A percentile compares a stretch with the other conserved stretches of the same genome.
phyloP scores from a whole-genome alignment of 2,888 invertebrate species.

The Mesopsocus fuscifrons region DNA sequence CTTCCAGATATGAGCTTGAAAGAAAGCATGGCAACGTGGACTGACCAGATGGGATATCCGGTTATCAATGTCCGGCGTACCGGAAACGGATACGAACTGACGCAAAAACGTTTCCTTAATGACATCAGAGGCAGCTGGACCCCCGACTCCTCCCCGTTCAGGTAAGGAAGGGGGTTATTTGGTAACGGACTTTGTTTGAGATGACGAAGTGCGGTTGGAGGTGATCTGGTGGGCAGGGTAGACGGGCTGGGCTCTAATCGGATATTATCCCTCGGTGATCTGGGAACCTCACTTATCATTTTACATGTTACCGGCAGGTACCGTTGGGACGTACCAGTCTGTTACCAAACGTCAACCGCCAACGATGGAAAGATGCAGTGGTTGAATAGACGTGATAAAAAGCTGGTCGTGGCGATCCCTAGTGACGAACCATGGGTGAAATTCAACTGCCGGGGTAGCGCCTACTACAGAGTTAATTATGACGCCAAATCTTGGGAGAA shows the following conservation, averaged over 20 bases:
- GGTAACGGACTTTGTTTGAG: no score
- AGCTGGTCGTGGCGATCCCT: constrained; percentile 21
- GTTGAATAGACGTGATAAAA: constrained; percentile 19
- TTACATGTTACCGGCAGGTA: no score
- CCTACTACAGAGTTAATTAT: constrained; percentile 81
- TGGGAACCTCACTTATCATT: no score
- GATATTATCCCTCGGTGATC: no score
- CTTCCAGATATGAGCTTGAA: no score
- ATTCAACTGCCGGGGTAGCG: constrained; percentile 66
- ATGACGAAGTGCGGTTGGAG: no score
- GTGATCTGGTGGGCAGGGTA: no score
- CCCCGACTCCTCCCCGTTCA: constrained; percentile 25
- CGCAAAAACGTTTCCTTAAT: constrained; percentile 55
- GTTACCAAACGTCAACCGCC: constrained; percentile 34
- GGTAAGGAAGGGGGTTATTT: constrained; percentile 21
- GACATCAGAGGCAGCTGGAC: constrained; percentile 37
- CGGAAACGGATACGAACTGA: constrained; percentile 30
- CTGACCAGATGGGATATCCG: constrained; percentile 74
- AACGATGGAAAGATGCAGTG: constrained; percentile 22
- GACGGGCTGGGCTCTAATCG: no score
- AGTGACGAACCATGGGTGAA: constrained; percentile 48
- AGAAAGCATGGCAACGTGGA: constrained; percentile 73
- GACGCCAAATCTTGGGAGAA: constrained; percentile 41
- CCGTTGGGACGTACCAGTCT: constrained; percentile 72
- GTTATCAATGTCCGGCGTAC: constrained; percentile 38